Base-by-base conservation (phyloP, 1,140 invertebrate species). In the Drosophila tropicalis region DNA sequence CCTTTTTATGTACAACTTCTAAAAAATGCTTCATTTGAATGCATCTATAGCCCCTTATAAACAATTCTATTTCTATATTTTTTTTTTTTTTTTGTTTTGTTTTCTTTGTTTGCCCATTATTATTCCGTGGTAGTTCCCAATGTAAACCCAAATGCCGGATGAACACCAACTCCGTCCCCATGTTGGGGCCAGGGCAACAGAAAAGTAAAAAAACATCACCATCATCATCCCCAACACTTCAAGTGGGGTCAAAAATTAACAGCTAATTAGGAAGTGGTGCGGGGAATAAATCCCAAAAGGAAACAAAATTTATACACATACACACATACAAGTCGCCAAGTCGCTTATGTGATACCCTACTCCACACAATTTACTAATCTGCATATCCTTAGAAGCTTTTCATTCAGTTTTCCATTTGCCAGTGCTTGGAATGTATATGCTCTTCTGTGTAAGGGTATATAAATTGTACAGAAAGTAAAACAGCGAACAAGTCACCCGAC, bases 221-320 rank as follows among this genome's bases (percentile, higher is more conserved):
- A 29, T 29, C 17, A 22, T 22, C 44, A 51, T 22, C 44, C 44
- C 44, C 17, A 51, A 51, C 44, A 51, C 44, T 51, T 51, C 17
- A 51, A 51, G 19, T 51, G 44, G 44, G 44, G 44, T 51, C 44
- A 51, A 51, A 51, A 51, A 51, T 51, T 51, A 51, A 51, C 44
- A 51, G 44, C 44, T 51, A 51, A 51, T 51, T 51, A 51, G 44
- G 9, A 51, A 12, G 17, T 51, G 44, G 44, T 22, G 44, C 7
- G 17, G 17, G 17, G 19, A 5, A 51, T 51, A 51, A 51, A 22
- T 51, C 44, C 44, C 17, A 51, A 51, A 51, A 51, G 44, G 17
- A n/a, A 51, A 51, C 17, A 51, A 51, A 51, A 51, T 15, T 6
- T 7, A 6, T 15, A 15, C 5, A 15, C 3, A 44, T 2, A 15